These are phyloP conservation scores for Pollenia angustigena DNA, from an alignment of 2,888 invertebrate genomes.

Conservation along the genomic window DNA sequence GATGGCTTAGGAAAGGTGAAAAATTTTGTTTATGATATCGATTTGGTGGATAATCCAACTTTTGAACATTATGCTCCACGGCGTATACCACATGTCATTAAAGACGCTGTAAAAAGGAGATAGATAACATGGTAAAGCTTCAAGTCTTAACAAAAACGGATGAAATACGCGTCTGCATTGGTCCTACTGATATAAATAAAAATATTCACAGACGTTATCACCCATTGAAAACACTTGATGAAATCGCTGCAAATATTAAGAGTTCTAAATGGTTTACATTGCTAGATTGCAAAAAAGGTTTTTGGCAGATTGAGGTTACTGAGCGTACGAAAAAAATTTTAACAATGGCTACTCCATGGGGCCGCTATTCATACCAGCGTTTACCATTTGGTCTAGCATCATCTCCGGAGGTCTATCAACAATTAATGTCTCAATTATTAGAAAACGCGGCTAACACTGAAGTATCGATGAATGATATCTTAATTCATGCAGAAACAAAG, in stretches of 20 bases:
- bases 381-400: conserved; percentile 72
- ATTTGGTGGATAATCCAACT: conserved; percentile 63
- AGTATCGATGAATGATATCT: conserved; percentile 75
- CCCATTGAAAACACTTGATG: conserved; percentile 68
- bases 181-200: conserved; percentile 67
- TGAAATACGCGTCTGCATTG: conserved; percentile 62
- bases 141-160: conserved; percentile 52
- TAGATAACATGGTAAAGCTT: conserved; percentile 65
- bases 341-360: conserved; percentile 15
- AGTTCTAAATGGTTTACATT: conserved; percentile 69
- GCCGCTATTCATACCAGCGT: conserved; percentile 62
- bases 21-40: conserved; percentile 58
- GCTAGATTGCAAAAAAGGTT: conserved; percentile 70
- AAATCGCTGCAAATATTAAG: conserved; percentile 67
- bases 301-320: conserved; percentile 74
- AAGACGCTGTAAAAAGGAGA: conserved; percentile 65
- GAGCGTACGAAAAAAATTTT: conserved; percentile 71
- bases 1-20: conserved; percentile 66
- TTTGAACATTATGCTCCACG: conserved; percentile 69
- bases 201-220: conserved; percentile 67
- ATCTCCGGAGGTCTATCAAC: conserved; percentile 76
- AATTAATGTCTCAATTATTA: conserved; percentile 72
- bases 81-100: conserved; percentile 65
- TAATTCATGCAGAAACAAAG: conserved; percentile 74
- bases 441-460: conserved; percentile 71